Base-by-base conservation (phyloP, 2,113 vertebrate genomes). In the Pogonocichla stellata region DNA sequence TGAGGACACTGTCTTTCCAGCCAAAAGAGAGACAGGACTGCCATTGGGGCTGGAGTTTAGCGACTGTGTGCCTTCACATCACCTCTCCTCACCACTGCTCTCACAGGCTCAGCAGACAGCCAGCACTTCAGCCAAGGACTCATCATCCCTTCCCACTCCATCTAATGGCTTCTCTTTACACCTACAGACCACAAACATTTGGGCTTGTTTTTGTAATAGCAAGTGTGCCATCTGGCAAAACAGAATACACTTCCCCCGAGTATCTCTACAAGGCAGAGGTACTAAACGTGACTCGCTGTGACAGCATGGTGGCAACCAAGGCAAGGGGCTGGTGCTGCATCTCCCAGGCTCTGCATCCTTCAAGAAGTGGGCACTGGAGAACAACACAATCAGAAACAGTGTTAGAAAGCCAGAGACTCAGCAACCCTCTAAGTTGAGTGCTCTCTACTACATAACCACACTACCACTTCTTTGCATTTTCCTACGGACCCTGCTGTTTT, bases 141-240 rank as follows among this genome's bases (percentile, higher is more conserved):
- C 58, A 31, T 60, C 86, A 84, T 64, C 57, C 73, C 58, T 85
- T 91, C 70, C 89, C 70, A 89, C 48, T 31, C 10, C 33, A 85
- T 82, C 70, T 84, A 91, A 87, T 10, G 31, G 69, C 53, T 87
- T 86, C 51, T 75, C 64, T 77, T 92, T 75, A 91, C 93, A 94
- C 92, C 94, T 94, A 93, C 94, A 90, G 75, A 94, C 71, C 88
- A 84, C 69, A 93, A 90, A 94, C 73, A 89, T 93, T 95, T 88
- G 80, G 43, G 45, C 61, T 96, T 96, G 93, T 95, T 95, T 89
- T 65, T 69, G 25, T 72, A 79, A 75, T 42, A 79, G 54, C 2
- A 8, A 34, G 33, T 4, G 2, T 57, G 73, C 95, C 94, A 95
- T 89, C 85, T 95, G 89, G 78, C 78, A 92, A 74, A 91, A 89